phyloP scores from a whole-genome alignment of 2,797 vertebrate species.

The Gymnothorax javanicus region DNA sequence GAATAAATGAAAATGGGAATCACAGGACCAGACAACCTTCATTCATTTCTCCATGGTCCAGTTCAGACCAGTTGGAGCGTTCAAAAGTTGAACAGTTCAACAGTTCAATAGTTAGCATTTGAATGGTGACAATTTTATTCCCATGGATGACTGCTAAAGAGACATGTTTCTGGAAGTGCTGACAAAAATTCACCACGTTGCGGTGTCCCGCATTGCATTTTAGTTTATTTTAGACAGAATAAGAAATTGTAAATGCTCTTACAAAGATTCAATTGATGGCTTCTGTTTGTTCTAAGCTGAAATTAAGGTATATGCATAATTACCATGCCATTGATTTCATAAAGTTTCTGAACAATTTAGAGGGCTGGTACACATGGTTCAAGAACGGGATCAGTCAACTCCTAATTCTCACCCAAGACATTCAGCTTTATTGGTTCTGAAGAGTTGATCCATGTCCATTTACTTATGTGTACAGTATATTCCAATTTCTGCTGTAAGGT shows the following conservation, averaged over 20 bases:
- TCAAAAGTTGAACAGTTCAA: no score
- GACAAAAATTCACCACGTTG: neutral
- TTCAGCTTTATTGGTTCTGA: neutral
- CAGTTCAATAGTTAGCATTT: neutral
- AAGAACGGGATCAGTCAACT: neutral
- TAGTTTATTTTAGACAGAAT: neutral
- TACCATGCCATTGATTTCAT: neutral
- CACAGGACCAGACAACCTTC: no score
- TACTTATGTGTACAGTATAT: neutral
- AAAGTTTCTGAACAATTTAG: neutral
- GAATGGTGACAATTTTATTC: slow-evolving; percentile 6
- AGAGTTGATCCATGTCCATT: neutral
- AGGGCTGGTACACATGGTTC: neutral
- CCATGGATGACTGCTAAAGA: slow-evolving; percentile 5
- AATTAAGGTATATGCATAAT: neutral
- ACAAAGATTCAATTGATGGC: neutral
- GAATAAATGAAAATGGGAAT: no score
- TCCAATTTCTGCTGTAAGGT: no score
- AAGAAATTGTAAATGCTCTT: neutral
- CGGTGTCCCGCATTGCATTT: neutral
- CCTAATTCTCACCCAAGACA: neutral
- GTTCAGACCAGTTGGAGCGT: no score
- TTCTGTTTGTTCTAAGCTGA: neutral
- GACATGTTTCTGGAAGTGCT: neutral
- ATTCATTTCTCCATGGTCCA: no score